Base-by-base conservation (phyloP, 2,888 invertebrate species). In the Platynereis dumerilii region DNA sequence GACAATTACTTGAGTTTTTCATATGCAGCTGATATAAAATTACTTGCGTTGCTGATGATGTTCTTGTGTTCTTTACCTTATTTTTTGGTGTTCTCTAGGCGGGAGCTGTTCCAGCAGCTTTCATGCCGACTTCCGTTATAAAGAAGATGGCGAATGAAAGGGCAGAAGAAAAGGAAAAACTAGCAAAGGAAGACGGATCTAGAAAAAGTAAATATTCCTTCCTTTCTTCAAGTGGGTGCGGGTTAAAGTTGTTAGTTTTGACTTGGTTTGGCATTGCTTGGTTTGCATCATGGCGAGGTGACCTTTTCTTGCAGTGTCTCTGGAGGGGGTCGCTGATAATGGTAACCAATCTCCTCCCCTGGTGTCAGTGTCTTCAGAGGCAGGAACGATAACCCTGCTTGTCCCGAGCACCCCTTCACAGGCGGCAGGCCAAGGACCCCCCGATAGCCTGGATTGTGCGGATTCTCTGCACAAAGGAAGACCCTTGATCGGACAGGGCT, bases 51-150 rank as follows among this genome's bases (percentile, higher is more conserved):
- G n/a, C n/a, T n/a, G n/a, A n/a, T n/a, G n/a, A n/a, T n/a, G n/a
- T n/a, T n/a, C n/a, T n/a, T n/a, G n/a, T n/a, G n/a, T n/a, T n/a
- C n/a, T n/a, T n/a, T n/a, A n/a, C n/a, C n/a, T n/a, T n/a, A n/a
- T n/a, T n/a, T n/a, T n/a, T n/a, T n/a, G n/a, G n/a, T 34, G 12
- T 34, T 12, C 12, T 34, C 34, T 34, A 34, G 34, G 34, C 34
- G 5, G 34, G 34, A 5, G 7, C 34, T 34, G 75, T 78, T 34
- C 90, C 92, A 17, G 90, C 92, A n/a, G 91, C 93, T 26, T 95
- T 96, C 85, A 96, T 94, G 0, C 96, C 96, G 66, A 96, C 95
- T 34, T 93, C 95, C 69, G 96, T 96, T 69, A 87, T 96, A 79
- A 89, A 94, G 69, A 95, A 95, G 86, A 94, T 95, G 94, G 94